Base-by-base conservation (phyloP, 2,113 vertebrate species). In the Coryphaenoides rupestris region DNA sequence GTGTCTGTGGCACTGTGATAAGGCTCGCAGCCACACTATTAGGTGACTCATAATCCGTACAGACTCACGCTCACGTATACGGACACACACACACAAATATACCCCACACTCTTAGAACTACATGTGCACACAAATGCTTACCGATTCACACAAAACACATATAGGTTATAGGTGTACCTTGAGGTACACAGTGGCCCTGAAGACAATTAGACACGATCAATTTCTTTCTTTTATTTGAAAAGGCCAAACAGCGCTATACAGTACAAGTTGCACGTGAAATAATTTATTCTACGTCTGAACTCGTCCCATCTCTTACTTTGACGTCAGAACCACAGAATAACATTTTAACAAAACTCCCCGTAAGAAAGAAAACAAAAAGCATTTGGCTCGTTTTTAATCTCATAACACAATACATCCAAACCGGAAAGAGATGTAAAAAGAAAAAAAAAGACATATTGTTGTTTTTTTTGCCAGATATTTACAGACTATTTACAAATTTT, bases 211-310 rank as follows among this genome's bases (percentile, higher is more conserved):
- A 84, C 81, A 72, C 73, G 66, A 81, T 81, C 79, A 81, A 74
- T 84, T 84, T 85, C 74, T 59, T 40, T 66, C 19, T 86, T 87
- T 89, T 87, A 89, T 87, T 89, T 86, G 79, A 88, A 87, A 85
- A 87, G 84, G 79, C 85, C 81, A 87, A 83, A 87, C 87, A 84
- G 83, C 79, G 81, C 81, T 84, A 73, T 84, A 88, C 85, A 86
- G 86, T 87, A 88, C 84, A 84, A 86, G 85, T 82, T 87, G 84
- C 86, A 88, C 86, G 86, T 78, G 84, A 88, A 87, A 88, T 88
- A 86, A 87, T 84, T 87, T 87, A 86, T 80, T 80, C 83, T 70
- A 72, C 28, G 80, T 19, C 81, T 74, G 78, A 85, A 85, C 85
- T 84, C 80, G 77, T 85, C 81, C 6, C 81, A 69, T 82, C 82